Conservation (phyloP, 2,113 vertebrate genomes). For the Casuarius casuarius region DNA sequence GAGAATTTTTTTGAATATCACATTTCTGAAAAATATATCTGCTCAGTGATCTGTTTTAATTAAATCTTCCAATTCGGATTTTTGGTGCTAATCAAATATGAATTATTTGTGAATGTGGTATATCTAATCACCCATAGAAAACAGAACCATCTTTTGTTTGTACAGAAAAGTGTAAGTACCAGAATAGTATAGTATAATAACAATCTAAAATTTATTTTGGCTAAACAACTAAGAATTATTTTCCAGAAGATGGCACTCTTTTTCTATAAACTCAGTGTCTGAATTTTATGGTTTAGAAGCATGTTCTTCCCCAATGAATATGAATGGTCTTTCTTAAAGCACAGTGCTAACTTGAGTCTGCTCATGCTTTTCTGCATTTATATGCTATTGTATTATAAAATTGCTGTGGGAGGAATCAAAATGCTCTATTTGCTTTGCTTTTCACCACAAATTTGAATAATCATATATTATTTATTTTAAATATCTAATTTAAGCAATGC, state of each 20-base stretch:
- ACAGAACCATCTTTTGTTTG: not conserved
- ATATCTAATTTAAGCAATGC: not conserved
- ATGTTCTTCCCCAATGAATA: not conserved
- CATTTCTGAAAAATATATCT: not conserved
- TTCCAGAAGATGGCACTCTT: constrained; percentile 77
- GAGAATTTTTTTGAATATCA: not conserved
- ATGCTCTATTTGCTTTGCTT: not conserved
- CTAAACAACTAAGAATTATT: not conserved
- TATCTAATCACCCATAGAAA: not conserved
- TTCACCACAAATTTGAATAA: constrained; percentile 12
- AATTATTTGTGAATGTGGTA: not conserved
- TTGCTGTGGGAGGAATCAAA: not conserved
- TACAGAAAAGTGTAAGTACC: not conserved
- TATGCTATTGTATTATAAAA: not conserved
- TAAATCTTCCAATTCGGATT: not conserved
- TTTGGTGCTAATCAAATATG: not conserved
- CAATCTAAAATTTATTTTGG: not conserved
- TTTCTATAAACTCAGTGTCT: not conserved
- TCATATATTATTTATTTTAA: not conserved
- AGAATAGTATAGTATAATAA: not conserved
- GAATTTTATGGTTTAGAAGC: not conserved
- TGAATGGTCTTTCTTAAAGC: not conserved
- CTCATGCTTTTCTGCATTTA: not conserved
- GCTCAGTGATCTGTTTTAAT: not conserved
- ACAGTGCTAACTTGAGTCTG: not conserved